Evolutionary conservation across 2,888 invertebrate genomes (phyloP).

Genomic region (Slavum lentiscoides): DNA sequence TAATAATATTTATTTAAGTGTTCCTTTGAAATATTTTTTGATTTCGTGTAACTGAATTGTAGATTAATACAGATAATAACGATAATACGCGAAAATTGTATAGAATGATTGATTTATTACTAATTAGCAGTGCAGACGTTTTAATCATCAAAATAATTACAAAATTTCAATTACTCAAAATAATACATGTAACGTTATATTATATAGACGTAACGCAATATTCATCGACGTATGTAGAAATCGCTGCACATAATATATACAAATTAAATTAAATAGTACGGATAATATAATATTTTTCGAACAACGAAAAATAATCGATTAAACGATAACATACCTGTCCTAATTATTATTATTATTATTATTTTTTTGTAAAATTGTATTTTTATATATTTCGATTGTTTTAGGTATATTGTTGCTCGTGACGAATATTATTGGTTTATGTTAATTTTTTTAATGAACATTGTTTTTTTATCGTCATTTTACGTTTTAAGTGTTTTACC

Average conservation of each 20-base stretch:
- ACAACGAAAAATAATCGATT: neutral
- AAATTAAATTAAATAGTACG: no score
- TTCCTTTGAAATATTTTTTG: constrained; percentile 6
- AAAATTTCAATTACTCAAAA: no score
- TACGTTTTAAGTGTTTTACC: constrained; percentile 35
- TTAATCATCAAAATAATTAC: no score
- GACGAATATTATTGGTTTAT: constrained; percentile 32
- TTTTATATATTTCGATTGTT: constrained; percentile 32
- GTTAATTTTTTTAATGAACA: constrained; percentile 33
- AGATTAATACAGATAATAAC: neutral
- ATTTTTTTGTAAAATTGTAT: constrained; percentile 33
- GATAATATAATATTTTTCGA: no score
- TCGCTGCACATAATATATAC: no score
- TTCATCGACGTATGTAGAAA: no score
- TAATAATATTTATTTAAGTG: neutral
- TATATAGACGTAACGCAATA: no score
- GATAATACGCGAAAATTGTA: neutral
- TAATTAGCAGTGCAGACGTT: neutral
- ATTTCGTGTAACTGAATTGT: neutral
- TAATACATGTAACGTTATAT: no score
- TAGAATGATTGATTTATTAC: neutral
- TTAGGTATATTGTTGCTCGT: constrained; percentile 32
- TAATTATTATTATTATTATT: neutral
- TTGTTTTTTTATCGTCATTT: constrained; percentile 16
- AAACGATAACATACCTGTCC: neutral